Percentiles rank a stretch among this genome's conserved stretches.
Conservation (phyloP, 2,797 vertebrate species). For the Scarus forsteni region DNA sequence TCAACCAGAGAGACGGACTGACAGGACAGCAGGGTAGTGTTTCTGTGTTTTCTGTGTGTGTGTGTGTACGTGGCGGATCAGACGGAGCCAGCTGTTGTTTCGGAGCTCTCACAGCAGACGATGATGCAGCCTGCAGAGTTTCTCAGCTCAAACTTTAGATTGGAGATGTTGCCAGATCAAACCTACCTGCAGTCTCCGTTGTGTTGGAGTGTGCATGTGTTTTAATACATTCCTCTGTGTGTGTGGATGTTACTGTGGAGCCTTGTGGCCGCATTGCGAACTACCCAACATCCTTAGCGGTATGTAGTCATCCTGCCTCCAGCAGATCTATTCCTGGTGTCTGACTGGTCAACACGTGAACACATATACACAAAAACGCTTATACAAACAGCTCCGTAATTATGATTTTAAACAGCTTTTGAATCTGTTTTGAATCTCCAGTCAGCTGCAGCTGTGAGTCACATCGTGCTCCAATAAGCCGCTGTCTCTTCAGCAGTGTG, state of each 20-base stretch:
- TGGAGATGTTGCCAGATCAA: conserved; percentile 29
- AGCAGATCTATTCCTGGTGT: conserved; percentile 61
- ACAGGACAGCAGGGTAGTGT: conserved; percentile 33
- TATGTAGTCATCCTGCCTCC: conserved; percentile 61
- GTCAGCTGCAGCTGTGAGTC: conserved; percentile 33
- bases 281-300: conserved; percentile 51
- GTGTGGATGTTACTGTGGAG: conserved; percentile 43
- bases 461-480: conserved; percentile 16
- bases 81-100: conserved; percentile 46
- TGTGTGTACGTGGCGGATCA: conserved; percentile 30
- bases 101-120: conserved; percentile 30
- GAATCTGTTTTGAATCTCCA: conserved; percentile 29
- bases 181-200: conserved; percentile 22
- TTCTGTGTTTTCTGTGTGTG: conserved; percentile 7
- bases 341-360: conserved; percentile 39
- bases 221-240: conserved; percentile 19
- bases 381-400: conserved; percentile 14
- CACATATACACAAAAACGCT: conserved; percentile 6
- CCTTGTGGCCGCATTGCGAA: conserved; percentile 24
- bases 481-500: conserved; percentile 14
- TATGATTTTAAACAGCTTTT: conserved; percentile 35
- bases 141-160: conserved; percentile 23
- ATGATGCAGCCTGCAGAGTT: conserved; percentile 42
- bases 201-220: not conserved
- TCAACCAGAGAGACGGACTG: conserved; percentile 31